Evolutionary conservation across 1,140 invertebrate genomes (phyloP), one percentile per base, ranked within the genome.

Genomic region (Bombus breviceps): DNA sequence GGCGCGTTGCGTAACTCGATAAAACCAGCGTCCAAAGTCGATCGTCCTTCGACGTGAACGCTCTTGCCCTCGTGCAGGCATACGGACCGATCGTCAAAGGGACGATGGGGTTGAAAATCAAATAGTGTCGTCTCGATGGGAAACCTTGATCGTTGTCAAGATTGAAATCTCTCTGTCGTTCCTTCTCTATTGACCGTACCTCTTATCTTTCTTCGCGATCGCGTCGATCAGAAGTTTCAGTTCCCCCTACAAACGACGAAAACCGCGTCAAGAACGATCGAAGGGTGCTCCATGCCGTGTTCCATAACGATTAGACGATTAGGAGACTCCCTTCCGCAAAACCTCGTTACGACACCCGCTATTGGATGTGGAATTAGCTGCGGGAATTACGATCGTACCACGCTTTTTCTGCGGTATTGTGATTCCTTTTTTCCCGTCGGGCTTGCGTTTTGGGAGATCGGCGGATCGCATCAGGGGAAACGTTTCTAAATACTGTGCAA

Each of bases 101-200:
- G 75, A 86, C 83, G 91, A 93, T 90, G 92, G 92, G 92, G 87
- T 93, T 92, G 90, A 87, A 93, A 94, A 94, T 93, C 85, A 90
- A 94, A 93, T 94, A 88, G 85, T 59, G 39, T 25, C 41, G 81
- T 77, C 64, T 72, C 84, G 77, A 91, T 88, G 83, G 85, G 80
- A 85, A 88, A 75, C 76, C 74, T 73, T 62, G 71, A 74, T 77
- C 69, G 71, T 64, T 66, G 69, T 57, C 77, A 84, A 82, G 83
- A 91, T 92, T 87, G 59, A 41, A 75, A 37, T 68, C 71, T 18
- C 37, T 78, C 76, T 79, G 57, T 73, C 68, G 6, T 57, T 75
- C 68, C 68, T 41, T 75, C 53, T 69, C 78, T 79, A 28, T 81
- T 72, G 41, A 39, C 57, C n/a, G 59, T 59, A 13, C 4, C 68